These are phyloP conservation scores for Anser cygnoides DNA, from an alignment of 2,113 vertebrate species.

Conservation along the genomic window DNA sequence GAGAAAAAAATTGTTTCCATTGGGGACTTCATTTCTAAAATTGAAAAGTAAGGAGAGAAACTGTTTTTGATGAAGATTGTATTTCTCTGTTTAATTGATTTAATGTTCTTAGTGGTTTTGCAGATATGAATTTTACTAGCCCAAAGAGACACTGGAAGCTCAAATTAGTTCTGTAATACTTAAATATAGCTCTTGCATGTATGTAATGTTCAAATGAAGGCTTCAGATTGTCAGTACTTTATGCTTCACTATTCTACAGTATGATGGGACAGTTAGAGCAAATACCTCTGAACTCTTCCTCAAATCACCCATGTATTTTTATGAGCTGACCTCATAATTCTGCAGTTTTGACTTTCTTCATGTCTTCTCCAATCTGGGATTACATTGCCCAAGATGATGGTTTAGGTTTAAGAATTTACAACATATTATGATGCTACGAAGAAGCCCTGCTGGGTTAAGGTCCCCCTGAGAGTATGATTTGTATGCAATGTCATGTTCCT, in stretches of 20 bases:
- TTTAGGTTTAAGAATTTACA: neutral
- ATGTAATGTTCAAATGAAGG: neutral
- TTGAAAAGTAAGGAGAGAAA: constrained; percentile 8
- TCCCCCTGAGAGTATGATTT: fast-evolving
- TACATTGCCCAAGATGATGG: neutral
- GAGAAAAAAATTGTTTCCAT: neutral
- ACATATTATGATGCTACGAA: neutral
- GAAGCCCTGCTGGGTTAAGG: neutral
- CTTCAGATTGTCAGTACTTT: neutral
- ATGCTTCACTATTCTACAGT: neutral
- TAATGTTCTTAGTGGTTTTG: neutral
- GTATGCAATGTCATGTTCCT: neutral
- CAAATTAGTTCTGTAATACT: neutral
- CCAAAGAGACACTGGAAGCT: neutral
- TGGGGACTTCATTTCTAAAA: neutral
- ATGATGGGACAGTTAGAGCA: neutral
- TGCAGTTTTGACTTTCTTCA: neutral
- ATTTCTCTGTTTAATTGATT: neutral
- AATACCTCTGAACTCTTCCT: neutral
- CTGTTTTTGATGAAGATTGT: neutral
- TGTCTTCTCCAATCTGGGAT: neutral
- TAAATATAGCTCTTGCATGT: neutral
- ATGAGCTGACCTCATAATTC: neutral
- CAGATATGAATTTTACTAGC: neutral
- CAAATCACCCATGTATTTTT: neutral